Evolutionary conservation across 2,797 vertebrate genomes (phyloP).

Genomic region (Parauchenoglanis ngamensis): DNA sequence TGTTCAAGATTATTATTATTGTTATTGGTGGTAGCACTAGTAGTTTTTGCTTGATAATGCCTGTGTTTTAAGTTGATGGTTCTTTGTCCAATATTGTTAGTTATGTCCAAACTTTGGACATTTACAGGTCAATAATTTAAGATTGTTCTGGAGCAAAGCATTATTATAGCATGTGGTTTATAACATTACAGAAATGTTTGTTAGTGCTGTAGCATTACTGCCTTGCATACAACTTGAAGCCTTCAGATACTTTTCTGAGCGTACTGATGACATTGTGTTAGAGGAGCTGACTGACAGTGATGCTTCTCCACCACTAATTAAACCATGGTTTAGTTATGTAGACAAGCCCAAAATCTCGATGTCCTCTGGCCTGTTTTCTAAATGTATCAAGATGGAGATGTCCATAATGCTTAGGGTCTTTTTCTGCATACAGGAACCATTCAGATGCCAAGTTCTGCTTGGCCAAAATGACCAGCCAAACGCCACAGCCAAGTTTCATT

Average conservation of each 20-base stretch:
- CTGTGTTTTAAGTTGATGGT: background rate
- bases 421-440: constrained; percentile 43
- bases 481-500: constrained; percentile 46
- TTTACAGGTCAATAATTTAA: background rate
- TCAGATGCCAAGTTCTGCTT: constrained; percentile 37
- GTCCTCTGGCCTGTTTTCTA: background rate
- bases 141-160: background rate
- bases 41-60: background rate
- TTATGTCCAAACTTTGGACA: background rate
- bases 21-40: background rate
- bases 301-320: background rate
- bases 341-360: background rate
- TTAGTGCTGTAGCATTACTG: background rate
- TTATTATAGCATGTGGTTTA: background rate
- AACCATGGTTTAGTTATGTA: background rate
- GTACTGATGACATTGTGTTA: background rate
- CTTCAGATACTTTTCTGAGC: background rate
- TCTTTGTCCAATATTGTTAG: too few species aligned
- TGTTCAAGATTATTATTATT: background rate
- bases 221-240: background rate
- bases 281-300: background rate
- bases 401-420: background rate
- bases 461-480: constrained; percentile 44
- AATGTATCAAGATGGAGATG: background rate
- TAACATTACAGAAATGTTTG: background rate